Conservation (phyloP, 2,113 vertebrate species). For the Arvicanthis niloticus region DNA sequence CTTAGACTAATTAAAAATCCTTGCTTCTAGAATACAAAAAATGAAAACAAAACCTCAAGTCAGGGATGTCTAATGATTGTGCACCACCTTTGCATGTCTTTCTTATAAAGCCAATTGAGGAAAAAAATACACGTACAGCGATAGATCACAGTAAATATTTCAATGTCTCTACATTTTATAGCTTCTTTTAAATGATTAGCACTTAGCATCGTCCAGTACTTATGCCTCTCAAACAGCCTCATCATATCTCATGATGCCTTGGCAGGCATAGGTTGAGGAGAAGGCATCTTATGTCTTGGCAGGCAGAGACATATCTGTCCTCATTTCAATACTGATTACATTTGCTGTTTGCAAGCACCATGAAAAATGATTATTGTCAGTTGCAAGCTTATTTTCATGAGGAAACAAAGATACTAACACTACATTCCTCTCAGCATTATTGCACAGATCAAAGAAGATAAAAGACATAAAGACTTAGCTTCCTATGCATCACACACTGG, state of each 20-base stretch:
- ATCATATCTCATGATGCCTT: neutral
- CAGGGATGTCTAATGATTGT: neutral
- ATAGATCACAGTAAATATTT: neutral
- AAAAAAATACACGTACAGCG: neutral
- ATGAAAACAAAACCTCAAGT: neutral
- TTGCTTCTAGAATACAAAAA: neutral
- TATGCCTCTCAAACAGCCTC: neutral
- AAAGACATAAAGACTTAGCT: neutral
- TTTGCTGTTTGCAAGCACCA: neutral
- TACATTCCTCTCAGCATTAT: neutral
- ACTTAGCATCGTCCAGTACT: neutral
- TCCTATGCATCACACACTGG: neutral
- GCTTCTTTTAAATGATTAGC: neutral
- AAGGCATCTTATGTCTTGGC: neutral
- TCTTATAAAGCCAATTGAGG: neutral
- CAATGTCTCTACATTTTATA: neutral
- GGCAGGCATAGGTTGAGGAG: too few relatives aligned
- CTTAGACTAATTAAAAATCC: neutral
- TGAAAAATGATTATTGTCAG: neutral
- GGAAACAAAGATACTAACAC: neutral
- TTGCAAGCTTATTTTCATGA: neutral
- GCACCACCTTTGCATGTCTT: neutral
- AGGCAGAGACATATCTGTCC: neutral
- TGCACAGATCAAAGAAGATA: neutral
- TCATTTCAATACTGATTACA: neutral